phyloP scores from a whole-genome alignment of 2,888 invertebrate species.

The Pimpla rufipes region DNA sequence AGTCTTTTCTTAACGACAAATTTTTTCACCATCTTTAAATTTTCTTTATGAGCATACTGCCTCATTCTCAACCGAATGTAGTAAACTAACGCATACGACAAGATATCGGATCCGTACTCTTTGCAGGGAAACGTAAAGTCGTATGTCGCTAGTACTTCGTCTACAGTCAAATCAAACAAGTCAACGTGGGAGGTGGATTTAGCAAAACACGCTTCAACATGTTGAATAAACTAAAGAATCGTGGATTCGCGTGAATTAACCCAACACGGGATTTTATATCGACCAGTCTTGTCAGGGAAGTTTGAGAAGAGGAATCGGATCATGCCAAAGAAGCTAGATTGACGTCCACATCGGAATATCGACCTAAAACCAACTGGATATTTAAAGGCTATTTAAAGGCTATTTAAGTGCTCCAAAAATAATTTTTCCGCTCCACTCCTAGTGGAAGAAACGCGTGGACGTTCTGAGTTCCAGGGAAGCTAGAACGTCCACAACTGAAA shows the following conservation, averaged over 20 bases:
- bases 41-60: slow-evolving; percentile 34
- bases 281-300: too few species aligned
- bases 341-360: too few species aligned
- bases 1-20: slow-evolving; percentile 41
- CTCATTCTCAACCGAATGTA: slow-evolving; percentile 36
- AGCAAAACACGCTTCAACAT: slow-evolving; percentile 36
- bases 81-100: slow-evolving; percentile 12
- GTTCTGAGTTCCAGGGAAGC: too few species aligned
- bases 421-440: too few species aligned
- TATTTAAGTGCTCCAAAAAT: too few species aligned
- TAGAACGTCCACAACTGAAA: too few species aligned
- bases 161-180: slow-evolving; percentile 40
- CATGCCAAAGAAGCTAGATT: too few species aligned
- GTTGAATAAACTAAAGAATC: slow-evolving; percentile 19
- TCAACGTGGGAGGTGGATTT: slow-evolving; percentile 37
- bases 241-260: slow-evolving; percentile 42
- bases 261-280: too few species aligned
- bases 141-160: slow-evolving; percentile 53
- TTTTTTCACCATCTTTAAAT: slow-evolving; percentile 6
- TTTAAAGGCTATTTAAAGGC: too few species aligned
- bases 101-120: slow-evolving; percentile 18
- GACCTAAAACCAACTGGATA: too few species aligned
- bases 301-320: too few species aligned
- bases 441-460: too few species aligned
- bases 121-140: slow-evolving; percentile 13